A percentile compares a stretch with the other conserved stretches of the same genome.
Evolutionary conservation across 2,113 vertebrate genomes (phyloP).

Genomic region (Ptilorrhoa leucosticta): DNA sequence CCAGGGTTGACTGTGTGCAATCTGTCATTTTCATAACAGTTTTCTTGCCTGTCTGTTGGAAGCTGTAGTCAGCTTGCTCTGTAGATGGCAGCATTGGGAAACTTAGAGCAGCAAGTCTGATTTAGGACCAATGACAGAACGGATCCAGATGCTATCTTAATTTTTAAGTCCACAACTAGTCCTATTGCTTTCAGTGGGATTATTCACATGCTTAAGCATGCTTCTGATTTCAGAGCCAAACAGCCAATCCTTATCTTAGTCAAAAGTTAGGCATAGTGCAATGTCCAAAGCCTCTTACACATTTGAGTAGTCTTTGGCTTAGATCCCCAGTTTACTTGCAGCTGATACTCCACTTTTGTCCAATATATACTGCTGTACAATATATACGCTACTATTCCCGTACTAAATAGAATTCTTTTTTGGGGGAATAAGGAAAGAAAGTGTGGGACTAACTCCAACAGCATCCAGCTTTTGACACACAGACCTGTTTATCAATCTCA

Average conservation of each 20-base stretch:
- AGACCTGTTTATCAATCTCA: background rate
- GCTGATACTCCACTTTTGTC: background rate
- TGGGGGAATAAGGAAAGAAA: background rate
- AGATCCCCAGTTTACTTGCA: background rate
- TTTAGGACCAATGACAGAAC: background rate
- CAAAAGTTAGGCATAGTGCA: background rate
- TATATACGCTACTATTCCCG: background rate
- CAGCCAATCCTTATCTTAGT: background rate
- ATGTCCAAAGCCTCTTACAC: background rate
- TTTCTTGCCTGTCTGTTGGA: background rate
- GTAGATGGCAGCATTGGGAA: slow-evolving; percentile 69
- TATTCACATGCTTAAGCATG: background rate
- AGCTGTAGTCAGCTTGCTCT: background rate
- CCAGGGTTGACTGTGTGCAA: background rate
- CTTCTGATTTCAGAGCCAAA: background rate
- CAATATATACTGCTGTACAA: background rate
- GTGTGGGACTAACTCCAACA: background rate
- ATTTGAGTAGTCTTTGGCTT: background rate
- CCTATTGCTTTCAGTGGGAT: background rate
- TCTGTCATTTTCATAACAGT: accelerated
- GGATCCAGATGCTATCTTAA: accelerated
- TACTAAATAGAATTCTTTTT: background rate
- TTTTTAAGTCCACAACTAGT: background rate
- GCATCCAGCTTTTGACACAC: background rate
- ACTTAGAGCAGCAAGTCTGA: background rate